Percentiles rank a stretch among this genome's conserved stretches.
phyloP scores from a whole-genome alignment of 2,888 invertebrate species.

The Xanthorhoe spadicearia region DNA sequence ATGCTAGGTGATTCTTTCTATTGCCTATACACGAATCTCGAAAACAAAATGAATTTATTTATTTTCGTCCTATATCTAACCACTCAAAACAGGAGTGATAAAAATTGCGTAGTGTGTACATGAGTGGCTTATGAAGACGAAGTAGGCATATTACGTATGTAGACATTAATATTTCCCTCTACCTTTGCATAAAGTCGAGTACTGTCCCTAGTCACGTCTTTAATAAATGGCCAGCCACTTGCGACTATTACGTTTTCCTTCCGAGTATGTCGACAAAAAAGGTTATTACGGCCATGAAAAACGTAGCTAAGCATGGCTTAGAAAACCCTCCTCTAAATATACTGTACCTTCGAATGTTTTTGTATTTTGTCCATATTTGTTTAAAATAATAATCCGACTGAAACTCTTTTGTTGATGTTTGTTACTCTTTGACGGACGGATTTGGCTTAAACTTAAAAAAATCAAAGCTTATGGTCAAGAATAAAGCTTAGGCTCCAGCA shows the following conservation, averaged over 20 bases:
- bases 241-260: conserved; percentile 34
- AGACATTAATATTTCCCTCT: conserved; percentile 60
- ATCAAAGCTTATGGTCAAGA: too few relatives aligned
- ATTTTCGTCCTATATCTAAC: conserved; percentile 33
- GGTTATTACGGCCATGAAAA: conserved; percentile 32
- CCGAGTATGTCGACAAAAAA: conserved; percentile 32
- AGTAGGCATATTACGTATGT: conserved; percentile 67
- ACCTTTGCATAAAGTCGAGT: conserved; percentile 48
- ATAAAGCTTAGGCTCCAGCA: too few relatives aligned
- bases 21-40: too few relatives aligned
- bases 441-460: too few relatives aligned
- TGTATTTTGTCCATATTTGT: neutral
- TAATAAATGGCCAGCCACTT: conserved; percentile 43
- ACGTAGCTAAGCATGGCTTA: conserved; percentile 19
- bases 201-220: conserved; percentile 44
- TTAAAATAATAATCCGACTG: neutral
- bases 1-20: too few relatives aligned
- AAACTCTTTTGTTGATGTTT: too few relatives aligned
- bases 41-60: neutral
- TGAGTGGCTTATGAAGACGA: conserved; percentile 65
- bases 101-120: conserved; percentile 66
- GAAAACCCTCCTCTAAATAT: conserved; percentile 14
- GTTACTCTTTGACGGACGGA: too few relatives aligned
- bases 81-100: conserved; percentile 49
- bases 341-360: conserved; percentile 4